Conservation (phyloP, 2,797 vertebrate genomes). For the Gymnoscopelus braueri region DNA sequence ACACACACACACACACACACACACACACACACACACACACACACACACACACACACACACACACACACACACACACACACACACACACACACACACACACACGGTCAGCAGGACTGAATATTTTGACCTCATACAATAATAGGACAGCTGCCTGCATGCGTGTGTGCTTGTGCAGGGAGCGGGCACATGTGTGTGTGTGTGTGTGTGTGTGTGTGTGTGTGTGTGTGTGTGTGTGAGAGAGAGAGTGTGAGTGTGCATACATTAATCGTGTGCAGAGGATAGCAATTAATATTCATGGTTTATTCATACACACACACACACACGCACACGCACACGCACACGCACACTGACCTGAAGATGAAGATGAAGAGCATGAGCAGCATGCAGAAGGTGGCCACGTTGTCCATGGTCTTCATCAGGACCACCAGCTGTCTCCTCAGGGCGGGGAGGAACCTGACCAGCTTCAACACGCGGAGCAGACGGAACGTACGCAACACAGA, state of each 20-base stretch:
- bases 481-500: constrained; percentile 92
- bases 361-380: constrained; percentile 94
- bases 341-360: constrained; percentile 86
- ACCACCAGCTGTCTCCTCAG: constrained; percentile 93
- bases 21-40: too few species aligned
- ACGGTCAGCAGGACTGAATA: too few species aligned
- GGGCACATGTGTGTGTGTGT: too few species aligned
- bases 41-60: constrained; percentile 21
- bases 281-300: too few species aligned
- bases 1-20: background rate
- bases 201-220: too few species aligned
- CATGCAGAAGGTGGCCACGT: constrained; percentile 93
- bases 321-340: too few species aligned
- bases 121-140: too few species aligned
- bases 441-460: constrained; percentile 92
- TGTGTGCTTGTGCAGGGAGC: too few species aligned
- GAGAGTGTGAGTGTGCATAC: too few species aligned
- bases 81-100: constrained; percentile 23
- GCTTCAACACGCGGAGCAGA: constrained; percentile 90
- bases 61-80: constrained; percentile 10
- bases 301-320: constrained; percentile 11
- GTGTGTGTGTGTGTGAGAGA: too few species aligned
- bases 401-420: constrained; percentile 96
- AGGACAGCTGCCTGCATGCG: too few species aligned
- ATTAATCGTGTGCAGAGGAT: too few species aligned